phyloP scores from a whole-genome alignment of 2,797 vertebrate species.

The Pangasius sanitwongsei region DNA sequence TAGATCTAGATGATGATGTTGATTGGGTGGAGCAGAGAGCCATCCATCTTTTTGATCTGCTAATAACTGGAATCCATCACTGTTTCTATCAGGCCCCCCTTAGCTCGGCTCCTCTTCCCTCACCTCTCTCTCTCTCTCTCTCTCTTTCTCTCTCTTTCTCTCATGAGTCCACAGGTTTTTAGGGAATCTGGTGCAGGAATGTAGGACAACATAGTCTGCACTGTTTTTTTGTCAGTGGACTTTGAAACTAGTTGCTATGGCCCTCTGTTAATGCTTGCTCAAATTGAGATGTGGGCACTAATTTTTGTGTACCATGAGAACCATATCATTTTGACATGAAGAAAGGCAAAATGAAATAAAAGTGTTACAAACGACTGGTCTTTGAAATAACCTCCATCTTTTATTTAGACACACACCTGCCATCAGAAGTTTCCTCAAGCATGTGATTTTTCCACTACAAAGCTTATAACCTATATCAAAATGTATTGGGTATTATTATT shows the following conservation, averaged over 20 bases:
- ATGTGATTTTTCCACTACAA: not conserved
- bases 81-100: slow-evolving; percentile 72
- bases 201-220: slow-evolving; percentile 55
- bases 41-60: slow-evolving; percentile 99
- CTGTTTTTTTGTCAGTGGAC: slow-evolving; percentile 56
- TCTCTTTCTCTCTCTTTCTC: slow-evolving; percentile 18
- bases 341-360: not conserved
- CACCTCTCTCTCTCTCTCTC: slow-evolving; percentile 32
- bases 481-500: not conserved
- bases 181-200: slow-evolving; percentile 64
- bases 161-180: slow-evolving; percentile 73
- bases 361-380: not conserved
- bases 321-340: not conserved
- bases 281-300: not conserved
- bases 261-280: not conserved
- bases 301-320: not conserved
- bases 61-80: slow-evolving; percentile 99
- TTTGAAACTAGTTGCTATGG: slow-evolving; percentile 37
- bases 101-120: slow-evolving; percentile 34
- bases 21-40: slow-evolving; percentile 90
- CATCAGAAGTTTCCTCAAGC: not conserved
- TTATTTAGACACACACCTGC: not conserved
- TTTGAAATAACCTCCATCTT: not conserved
- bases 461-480: not conserved
- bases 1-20: slow-evolving; percentile 99